Conservation (phyloP, 2,888 invertebrate species). For the Abrostola tripartita region DNA sequence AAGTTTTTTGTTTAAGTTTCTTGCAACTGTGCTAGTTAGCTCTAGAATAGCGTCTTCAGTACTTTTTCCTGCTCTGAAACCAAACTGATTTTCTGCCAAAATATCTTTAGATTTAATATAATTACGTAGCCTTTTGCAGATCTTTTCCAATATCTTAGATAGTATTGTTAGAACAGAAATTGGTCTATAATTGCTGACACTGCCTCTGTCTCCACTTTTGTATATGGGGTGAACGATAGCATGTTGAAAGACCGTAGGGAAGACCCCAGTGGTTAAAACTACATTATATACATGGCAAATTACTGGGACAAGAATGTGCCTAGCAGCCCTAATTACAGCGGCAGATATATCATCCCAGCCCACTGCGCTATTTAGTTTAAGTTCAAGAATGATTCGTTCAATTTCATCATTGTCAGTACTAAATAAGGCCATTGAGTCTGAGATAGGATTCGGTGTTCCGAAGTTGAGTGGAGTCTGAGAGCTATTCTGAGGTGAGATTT, state of each 20-base stretch:
- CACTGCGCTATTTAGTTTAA: neutral
- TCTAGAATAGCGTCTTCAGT: neutral
- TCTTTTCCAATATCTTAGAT: neutral
- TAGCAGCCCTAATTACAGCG: neutral
- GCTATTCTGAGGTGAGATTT: neutral
- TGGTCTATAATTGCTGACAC: neutral
- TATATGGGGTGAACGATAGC: slow-evolving; percentile 1
- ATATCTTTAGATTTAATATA: neutral
- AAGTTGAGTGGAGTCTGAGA: neutral
- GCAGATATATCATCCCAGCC: no score
- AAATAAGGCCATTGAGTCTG: neutral
- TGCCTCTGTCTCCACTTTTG: neutral
- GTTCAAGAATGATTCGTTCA: neutral
- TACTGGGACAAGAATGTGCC: slow-evolving; percentile 2
- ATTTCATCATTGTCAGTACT: neutral
- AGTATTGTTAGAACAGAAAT: neutral
- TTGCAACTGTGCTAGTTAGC: neutral
- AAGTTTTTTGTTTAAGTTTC: no score
- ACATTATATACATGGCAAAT: neutral
- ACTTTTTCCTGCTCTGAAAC: neutral
- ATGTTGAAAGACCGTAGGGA: neutral
- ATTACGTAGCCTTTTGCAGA: neutral
- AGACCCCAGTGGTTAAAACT: neutral
- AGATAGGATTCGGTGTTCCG: neutral
- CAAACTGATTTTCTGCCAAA: neutral